Evolutionary conservation across 1,140 invertebrate genomes (phyloP), one percentile per base, ranked within the genome.

Genomic region (Tachypleus tridentatus): DNA sequence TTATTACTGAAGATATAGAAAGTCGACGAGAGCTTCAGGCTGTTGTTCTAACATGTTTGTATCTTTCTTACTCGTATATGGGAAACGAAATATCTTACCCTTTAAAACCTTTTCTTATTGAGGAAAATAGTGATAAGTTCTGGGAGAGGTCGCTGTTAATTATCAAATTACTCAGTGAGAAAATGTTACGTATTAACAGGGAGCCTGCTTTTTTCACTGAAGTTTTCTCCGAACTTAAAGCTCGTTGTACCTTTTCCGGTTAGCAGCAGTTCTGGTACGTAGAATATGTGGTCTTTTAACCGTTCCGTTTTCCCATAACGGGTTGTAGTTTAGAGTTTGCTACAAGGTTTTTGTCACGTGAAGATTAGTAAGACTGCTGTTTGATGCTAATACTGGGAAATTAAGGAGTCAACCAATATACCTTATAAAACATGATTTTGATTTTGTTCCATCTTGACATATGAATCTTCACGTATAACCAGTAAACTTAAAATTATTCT

Each of bases 51-150:
- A 98, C 96, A 58, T 98, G 96, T 79, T 85, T 99, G 64, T 99
- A 99, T 79, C 82, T 99, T 66, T 93, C 92, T 68, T 99, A 99
- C 80, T 95, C 94, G 49, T 99, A 84, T 72, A 82, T 84, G 82
- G 83, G 96, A 72, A 98, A 98, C 81, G 96, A 99, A 80, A 99
- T 99, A 74, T 97, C 93, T 69, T 99, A 99, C 77, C 97, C 97
- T 5, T 82, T 98, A 65, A 99, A 99, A 76, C 96, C 97, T n/a
- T 99, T 99, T 81, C 83, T 99, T 11, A 90, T 98, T 47, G 95
- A 98, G 76, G 77, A 78, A 66, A 89, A 87, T 74, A 93, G 93
- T 74, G 91, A 94, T 69, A 87, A 87, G 71, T 99, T 99, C 80
- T 99, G 97, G 97, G 92, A 97, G 78, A 85, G 96, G 65, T 96